Percentiles rank a stretch among this genome's conserved stretches.
Conservation (phyloP, 2,797 vertebrate genomes). For the Gymnoscopelus microlampas region DNA sequence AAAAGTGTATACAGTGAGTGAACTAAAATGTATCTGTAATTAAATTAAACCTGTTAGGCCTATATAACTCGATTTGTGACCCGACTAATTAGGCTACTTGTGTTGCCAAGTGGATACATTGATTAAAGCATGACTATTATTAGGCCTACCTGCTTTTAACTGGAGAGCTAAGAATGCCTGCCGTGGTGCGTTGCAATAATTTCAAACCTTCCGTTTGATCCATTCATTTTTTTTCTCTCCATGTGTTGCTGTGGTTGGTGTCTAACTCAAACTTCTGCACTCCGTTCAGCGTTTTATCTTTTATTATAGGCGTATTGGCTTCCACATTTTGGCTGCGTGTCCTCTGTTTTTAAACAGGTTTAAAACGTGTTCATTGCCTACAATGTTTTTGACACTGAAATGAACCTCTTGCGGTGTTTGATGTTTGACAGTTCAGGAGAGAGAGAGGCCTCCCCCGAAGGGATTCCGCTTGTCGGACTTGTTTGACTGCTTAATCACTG, state of each 20-base stretch:
- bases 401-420: conserved; percentile 85
- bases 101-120: not conserved
- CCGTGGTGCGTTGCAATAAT: not conserved
- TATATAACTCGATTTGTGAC: conserved; percentile 11
- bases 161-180: conserved; percentile 3
- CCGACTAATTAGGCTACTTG: conserved; percentile 21
- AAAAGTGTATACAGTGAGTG: not conserved
- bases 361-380: conserved; percentile 51
- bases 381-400: conserved; percentile 78
- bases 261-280: conserved; percentile 7
- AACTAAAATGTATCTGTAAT: not conserved
- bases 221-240: conserved; percentile 4
- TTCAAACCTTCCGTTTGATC: conserved; percentile 16
- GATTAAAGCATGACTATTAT: too few relatives aligned
- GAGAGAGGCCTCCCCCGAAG: conserved; percentile 78
- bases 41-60: not conserved
- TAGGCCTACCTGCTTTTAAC: not conserved
- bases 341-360: conserved; percentile 42
- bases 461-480: conserved; percentile 84
- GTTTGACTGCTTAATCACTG: conserved; percentile 86
- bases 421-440: conserved; percentile 79
- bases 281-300: conserved; percentile 11
- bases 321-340: conserved; percentile 11
- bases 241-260: conserved; percentile 23
- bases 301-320: conserved; percentile 20